These are phyloP conservation scores for Aptenodytes forsteri DNA, from an alignment of 2,113 vertebrate genomes.

Conservation along the genomic window DNA sequence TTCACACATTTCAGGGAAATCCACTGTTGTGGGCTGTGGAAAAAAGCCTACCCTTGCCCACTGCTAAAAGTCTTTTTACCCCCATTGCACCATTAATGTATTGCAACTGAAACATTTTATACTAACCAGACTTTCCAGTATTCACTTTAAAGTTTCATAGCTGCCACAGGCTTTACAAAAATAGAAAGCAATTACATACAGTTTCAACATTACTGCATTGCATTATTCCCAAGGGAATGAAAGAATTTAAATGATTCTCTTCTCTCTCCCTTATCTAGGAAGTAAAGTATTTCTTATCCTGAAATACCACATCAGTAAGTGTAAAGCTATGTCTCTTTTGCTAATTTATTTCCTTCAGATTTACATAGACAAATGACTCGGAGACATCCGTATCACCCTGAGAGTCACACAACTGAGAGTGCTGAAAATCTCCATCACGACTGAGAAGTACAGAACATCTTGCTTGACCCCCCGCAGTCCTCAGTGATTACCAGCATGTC, in stretches of 20 bases:
- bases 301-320: neutral
- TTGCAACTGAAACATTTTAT: neutral
- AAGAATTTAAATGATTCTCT: neutral
- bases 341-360: neutral
- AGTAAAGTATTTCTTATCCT: neutral
- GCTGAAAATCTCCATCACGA: neutral
- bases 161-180: conserved; percentile 22
- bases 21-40: too few relatives aligned
- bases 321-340: neutral
- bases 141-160: neutral
- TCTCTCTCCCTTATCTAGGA: neutral
- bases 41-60: neutral
- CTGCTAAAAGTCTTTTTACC: neutral
- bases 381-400: neutral
- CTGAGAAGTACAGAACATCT: neutral
- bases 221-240: neutral
- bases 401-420: neutral
- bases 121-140: neutral
- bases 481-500: neutral
- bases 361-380: neutral
- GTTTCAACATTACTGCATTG: conserved; percentile 17
- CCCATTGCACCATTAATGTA: neutral
- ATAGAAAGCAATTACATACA: conserved; percentile 52
- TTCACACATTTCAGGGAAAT: neutral
- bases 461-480: neutral